phyloP scores from a whole-genome alignment of 2,888 invertebrate species.

The Lasius fuliginosus region DNA sequence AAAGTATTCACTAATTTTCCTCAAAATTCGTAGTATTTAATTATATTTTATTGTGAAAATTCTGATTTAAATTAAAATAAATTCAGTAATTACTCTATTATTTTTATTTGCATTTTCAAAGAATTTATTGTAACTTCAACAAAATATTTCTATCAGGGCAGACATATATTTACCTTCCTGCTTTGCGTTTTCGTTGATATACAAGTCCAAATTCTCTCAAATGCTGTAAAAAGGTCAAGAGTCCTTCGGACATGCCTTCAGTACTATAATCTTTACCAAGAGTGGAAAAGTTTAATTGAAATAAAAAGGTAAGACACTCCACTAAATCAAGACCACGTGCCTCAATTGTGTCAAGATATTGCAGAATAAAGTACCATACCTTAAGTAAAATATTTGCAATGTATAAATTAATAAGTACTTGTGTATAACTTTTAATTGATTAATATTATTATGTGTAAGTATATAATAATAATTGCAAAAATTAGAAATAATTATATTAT shows the following conservation, averaged over 20 bases:
- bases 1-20: too few species aligned
- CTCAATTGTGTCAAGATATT: slow-evolving; percentile 97
- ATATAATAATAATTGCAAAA: not conserved
- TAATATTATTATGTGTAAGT: slow-evolving; percentile 7
- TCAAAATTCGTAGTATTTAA: too few species aligned
- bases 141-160: not conserved
- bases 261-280: slow-evolving; percentile 98
- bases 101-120: too few species aligned
- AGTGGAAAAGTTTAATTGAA: slow-evolving; percentile 97
- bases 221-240: slow-evolving; percentile 97
- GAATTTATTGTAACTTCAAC: too few species aligned
- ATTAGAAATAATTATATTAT: not conserved
- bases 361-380: slow-evolving; percentile 99
- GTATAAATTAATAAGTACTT: slow-evolving; percentile 13
- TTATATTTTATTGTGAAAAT: too few species aligned
- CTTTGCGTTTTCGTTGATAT: slow-evolving; percentile 92
- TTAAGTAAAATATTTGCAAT: slow-evolving; percentile 59
- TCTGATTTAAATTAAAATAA: too few species aligned
- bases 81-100: too few species aligned
- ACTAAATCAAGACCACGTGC: slow-evolving; percentile 94
- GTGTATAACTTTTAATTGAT: not conserved
- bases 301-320: slow-evolving; percentile 97
- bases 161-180: slow-evolving; percentile 88
- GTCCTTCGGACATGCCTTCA: slow-evolving; percentile 95
- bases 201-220: slow-evolving; percentile 98